Evolutionary conservation across 2,113 vertebrate genomes (phyloP).

Genomic region (Donacobius atricapilla): DNA sequence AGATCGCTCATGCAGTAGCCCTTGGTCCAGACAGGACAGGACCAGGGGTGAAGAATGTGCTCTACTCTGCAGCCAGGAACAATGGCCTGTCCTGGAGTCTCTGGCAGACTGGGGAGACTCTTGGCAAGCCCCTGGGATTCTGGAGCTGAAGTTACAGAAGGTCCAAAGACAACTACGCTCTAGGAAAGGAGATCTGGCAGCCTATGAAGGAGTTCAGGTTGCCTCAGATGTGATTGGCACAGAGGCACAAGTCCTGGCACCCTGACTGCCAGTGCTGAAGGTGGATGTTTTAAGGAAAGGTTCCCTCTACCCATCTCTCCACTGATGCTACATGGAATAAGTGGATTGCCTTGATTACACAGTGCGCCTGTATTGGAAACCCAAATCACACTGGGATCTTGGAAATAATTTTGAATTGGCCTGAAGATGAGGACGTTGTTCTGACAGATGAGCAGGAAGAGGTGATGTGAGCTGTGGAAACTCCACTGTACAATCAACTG

Average conservation of each 20-base stretch:
- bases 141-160: not conserved
- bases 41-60: not conserved
- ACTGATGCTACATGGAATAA: not conserved
- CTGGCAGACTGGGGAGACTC: not conserved
- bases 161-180: not conserved
- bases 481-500: not conserved
- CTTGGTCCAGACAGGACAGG: not conserved
- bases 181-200: not conserved
- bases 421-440: not conserved
- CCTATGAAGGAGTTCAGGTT: not conserved
- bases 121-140: fast-evolving
- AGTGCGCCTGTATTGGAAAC: fast-evolving
- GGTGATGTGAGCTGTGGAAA: not conserved
- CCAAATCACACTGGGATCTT: not conserved
- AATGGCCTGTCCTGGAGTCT: not conserved
- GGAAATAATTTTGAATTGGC: not conserved
- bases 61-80: fast-evolving
- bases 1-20: fast-evolving
- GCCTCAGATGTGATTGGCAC: not conserved
- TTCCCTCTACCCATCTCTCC: not conserved
- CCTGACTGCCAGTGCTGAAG: too few species aligned
- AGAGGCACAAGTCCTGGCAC: not conserved
- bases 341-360: not conserved
- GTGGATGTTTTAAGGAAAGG: not conserved
- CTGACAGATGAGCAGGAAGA: not conserved